Percentiles rank a stretch among this genome's conserved stretches.
Evolutionary conservation across 2,888 invertebrate genomes (phyloP).

Genomic region (Chaetogeoica ovagalla): DNA sequence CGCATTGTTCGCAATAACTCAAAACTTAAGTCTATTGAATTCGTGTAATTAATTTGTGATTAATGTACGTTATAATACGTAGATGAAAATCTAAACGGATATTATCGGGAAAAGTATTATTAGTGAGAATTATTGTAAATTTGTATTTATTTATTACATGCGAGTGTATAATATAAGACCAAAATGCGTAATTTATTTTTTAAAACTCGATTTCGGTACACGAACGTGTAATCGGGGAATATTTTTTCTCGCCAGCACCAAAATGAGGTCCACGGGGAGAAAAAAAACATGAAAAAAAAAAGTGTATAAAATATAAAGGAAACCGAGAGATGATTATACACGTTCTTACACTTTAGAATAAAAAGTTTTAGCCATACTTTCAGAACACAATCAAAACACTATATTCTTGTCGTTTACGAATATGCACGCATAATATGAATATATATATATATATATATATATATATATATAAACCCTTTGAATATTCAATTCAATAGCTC

Average conservation of each 20-base stretch:
- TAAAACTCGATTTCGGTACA: too few relatives aligned
- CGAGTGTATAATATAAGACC: too few relatives aligned
- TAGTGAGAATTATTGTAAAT: too few relatives aligned
- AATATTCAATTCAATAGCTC: conserved; percentile 8
- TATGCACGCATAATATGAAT: not conserved
- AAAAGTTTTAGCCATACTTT: conserved; percentile 9
- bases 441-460: not conserved
- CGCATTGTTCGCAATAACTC: too few relatives aligned
- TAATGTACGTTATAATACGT: too few relatives aligned
- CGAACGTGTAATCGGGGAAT: too few relatives aligned
- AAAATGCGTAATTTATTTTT: too few relatives aligned
- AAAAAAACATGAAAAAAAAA: not conserved
- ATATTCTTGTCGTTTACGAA: conserved; percentile 3
- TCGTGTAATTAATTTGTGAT: too few relatives aligned
- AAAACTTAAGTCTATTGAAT: too few relatives aligned
- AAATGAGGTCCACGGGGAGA: conserved; percentile 14
- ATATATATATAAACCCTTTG: not conserved
- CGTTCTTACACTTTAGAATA: not conserved
- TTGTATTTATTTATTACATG: too few relatives aligned
- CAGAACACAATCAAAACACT: conserved; percentile 15
- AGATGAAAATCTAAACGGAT: too few relatives aligned
- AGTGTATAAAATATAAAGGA: not conserved
- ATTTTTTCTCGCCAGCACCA: not conserved
- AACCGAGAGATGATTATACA: not conserved
- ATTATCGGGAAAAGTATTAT: too few relatives aligned